Conservation (phyloP, 2,888 invertebrate genomes). For the Paralinhomoeus sp. region DNA sequence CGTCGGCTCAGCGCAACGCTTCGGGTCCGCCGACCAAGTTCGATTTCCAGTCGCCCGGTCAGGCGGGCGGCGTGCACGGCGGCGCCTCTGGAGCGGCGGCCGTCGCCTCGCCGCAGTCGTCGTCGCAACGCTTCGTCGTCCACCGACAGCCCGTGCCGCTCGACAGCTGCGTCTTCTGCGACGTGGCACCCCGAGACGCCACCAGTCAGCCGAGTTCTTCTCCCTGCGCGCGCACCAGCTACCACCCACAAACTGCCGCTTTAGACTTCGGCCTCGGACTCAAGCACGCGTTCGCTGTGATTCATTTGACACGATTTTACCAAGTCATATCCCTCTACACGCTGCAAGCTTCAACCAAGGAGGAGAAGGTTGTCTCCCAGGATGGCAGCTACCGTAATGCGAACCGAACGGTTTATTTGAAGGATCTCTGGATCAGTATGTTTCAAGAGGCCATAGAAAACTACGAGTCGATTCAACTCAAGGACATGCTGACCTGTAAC, state of each 20-base stretch:
- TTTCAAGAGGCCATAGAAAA: conserved; percentile 28
- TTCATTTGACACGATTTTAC: conserved; percentile 33
- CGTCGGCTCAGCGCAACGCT: not conserved
- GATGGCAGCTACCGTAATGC: not conserved
- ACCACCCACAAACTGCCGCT: not conserved
- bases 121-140: conserved; percentile 24
- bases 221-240: not conserved
- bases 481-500: no score
- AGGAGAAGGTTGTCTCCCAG: conserved; percentile 27
- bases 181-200: conserved; percentile 27
- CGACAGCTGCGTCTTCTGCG: conserved; percentile 32
- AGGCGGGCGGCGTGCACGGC: not conserved
- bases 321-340: conserved; percentile 33
- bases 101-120: not conserved
- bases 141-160: conserved; percentile 32
- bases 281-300: conserved; percentile 29
- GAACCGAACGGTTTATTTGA: not conserved
- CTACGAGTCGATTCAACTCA: conserved; percentile 25
- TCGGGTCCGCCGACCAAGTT: not conserved
- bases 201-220: conserved; percentile 3
- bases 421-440: conserved; percentile 25
- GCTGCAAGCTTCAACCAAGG: conserved; percentile 29
- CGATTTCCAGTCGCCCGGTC: not conserved
- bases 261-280: not conserved
- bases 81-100: not conserved